phyloP scores from a whole-genome alignment of 2,888 invertebrate species.

The Drosophila lacicola region DNA sequence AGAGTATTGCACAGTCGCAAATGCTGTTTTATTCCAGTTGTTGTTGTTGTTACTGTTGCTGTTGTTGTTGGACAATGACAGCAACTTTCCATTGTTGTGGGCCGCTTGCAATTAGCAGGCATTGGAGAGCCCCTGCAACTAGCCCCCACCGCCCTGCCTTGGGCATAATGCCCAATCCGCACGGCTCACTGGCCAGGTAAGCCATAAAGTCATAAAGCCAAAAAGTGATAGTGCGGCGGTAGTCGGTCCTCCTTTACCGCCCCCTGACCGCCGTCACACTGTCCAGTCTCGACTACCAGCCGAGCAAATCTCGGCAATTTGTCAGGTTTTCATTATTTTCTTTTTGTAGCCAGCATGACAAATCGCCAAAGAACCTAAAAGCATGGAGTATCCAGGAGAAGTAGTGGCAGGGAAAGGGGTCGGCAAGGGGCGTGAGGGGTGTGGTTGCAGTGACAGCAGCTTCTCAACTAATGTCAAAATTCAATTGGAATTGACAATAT shows the following conservation, averaged over 20 bases:
- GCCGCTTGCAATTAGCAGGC: constrained; percentile 44
- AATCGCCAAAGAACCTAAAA: constrained; percentile 38
- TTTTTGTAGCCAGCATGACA: constrained; percentile 49
- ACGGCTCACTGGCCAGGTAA: constrained; percentile 48
- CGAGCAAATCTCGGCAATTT: constrained; percentile 67
- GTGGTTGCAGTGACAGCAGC: constrained; percentile 5
- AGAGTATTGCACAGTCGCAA: constrained; percentile 4
- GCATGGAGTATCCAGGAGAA: not conserved
- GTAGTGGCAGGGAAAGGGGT: not conserved
- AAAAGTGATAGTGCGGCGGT: not conserved
- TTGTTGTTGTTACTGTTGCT: constrained; percentile 1
- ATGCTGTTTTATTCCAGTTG: no score
- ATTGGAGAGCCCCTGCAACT: constrained; percentile 7
- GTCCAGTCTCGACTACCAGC: not conserved
- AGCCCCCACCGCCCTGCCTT: not conserved
- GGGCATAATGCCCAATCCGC: constrained; percentile 29
- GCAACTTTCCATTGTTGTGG: constrained; percentile 7
- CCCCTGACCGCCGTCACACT: no score
- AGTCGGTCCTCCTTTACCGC: no score
- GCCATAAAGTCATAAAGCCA: constrained; percentile 26
- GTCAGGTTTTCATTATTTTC: constrained; percentile 38
- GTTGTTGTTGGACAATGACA: constrained; percentile 6
- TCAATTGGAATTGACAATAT: constrained; percentile 69
- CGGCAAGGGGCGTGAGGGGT: not conserved
- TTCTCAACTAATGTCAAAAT: constrained; percentile 69